A percentile compares a stretch with the other conserved stretches of the same genome.
phyloP scores from a whole-genome alignment of 30 jellyfish, hydroid and myxozoan species.

The Nemopilema nomurai region DNA sequence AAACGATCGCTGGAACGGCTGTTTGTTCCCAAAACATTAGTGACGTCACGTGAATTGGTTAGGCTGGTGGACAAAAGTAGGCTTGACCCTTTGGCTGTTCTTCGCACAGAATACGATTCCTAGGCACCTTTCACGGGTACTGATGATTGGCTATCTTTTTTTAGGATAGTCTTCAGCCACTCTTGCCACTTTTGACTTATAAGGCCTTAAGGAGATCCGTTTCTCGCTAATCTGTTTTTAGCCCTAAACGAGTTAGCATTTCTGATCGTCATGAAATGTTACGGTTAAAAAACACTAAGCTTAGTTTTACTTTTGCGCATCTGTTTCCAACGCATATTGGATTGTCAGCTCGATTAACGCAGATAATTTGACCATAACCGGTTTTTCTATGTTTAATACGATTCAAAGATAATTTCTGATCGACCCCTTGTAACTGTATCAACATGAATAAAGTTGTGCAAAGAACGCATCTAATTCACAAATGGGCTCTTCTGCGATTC shows the following conservation, averaged over 20 bases:
- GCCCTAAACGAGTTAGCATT: not conserved
- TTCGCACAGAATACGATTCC: no score
- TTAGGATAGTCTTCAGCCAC: no score
- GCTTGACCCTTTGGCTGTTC: no score
- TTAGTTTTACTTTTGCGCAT: not conserved
- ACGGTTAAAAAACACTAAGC: not conserved
- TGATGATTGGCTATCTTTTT: no score
- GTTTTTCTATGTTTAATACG: not conserved
- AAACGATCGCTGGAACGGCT: no score
- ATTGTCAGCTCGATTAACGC: not conserved
- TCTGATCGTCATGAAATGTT: not conserved
- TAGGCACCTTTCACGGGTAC: not conserved
- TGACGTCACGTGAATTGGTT: no score
- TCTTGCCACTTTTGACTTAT: not conserved
- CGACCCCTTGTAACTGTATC: no score
- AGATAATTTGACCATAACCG: not conserved
- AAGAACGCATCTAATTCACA: no score
- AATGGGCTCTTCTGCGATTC: no score
- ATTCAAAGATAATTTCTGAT: not conserved
- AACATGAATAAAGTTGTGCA: no score
- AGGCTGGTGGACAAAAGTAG: no score
- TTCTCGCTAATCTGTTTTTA: not conserved
- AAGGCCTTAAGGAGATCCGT: not conserved
- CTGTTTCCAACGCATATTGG: not conserved
- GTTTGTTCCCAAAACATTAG: no score